Evolutionary conservation across 1,140 invertebrate species (phyloP).

Genomic region (Camponotus vicinus): DNA sequence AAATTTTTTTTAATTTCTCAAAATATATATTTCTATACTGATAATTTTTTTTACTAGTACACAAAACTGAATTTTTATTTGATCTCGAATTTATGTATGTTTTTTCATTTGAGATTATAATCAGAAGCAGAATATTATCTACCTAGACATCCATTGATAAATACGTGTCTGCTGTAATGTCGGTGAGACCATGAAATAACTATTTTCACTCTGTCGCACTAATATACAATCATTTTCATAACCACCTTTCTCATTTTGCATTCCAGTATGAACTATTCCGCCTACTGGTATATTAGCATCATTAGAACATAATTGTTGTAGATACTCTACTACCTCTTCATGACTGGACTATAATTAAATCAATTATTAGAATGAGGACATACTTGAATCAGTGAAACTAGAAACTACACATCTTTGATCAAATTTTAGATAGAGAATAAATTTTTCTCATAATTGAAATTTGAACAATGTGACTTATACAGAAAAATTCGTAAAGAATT

Average conservation of each 20-base stretch:
- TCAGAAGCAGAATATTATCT: slow-evolving; percentile 35
- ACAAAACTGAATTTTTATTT: background rate
- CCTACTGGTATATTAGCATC: slow-evolving; percentile 92
- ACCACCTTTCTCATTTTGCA: slow-evolving; percentile 93
- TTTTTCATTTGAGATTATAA: background rate
- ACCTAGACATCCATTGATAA: slow-evolving; percentile 90
- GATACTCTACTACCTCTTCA: slow-evolving; percentile 89
- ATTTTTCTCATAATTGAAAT: background rate
- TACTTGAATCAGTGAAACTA: background rate
- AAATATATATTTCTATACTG: background rate
- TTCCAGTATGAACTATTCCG: slow-evolving; percentile 92
- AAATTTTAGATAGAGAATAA: background rate
- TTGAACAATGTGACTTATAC: background rate
- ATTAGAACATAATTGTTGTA: slow-evolving; percentile 93
- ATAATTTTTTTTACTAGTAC: background rate
- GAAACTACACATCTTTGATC: background rate
- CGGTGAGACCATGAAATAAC: slow-evolving; percentile 94
- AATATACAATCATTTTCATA: slow-evolving; percentile 95
- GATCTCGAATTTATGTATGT: background rate
- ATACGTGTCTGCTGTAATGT: slow-evolving; percentile 93
- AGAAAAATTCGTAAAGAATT: background rate
- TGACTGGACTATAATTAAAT: slow-evolving; percentile 85
- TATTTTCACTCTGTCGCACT: slow-evolving; percentile 90
- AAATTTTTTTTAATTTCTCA: background rate
- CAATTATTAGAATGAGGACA: slow-evolving; percentile 38